Base-by-base conservation (phyloP, 2,797 vertebrate species). In the Anabas testudineus region DNA sequence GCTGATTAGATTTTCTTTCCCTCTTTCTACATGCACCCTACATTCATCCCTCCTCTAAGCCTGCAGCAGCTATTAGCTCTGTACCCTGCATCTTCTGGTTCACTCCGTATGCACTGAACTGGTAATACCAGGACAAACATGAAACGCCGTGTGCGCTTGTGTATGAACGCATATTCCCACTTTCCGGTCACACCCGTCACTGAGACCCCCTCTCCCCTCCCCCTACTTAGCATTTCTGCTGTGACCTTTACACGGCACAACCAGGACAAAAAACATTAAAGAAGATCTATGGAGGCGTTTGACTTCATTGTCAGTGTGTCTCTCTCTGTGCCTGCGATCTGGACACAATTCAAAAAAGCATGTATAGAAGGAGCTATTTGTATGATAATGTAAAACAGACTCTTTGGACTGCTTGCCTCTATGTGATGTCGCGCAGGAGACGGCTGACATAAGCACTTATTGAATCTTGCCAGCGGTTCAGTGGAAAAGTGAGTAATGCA, bases 391-490 rank as follows among this genome's bases (percentile, higher is more conserved):
- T 67, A 64, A 78, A 82, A 71, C 64, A 70, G 53, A 56, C 63
- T 69, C 53, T 26, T 60, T 48, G 70, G 67, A 70, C 54, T 0
- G 52, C 67, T n/a, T 67, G 59, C 36, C 43, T 68, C 21, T 9
- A 7, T 67, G 61, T 34, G 62, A 76, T 62, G 75, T 68, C 57
- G 34, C 60, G 68, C 57, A 51, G 73, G 46, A 76, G 74, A 81
- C 83, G 56, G 83, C 82, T 87, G 81, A 90, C 79, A 80, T 53
- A 43, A 75, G 70, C 66, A 68, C 72, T 85, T 82, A 84, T 79
- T 84, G 58, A 78, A 74, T 79, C 46, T 68, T 18, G 48, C 64
- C 54, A 64, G 55, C 12, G 26, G 34, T 84, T 76, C 55, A 57
- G 62, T 28, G 6, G n/a, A 74, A 77, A 71, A 67, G 56, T 37